phyloP scores from a whole-genome alignment of 2,113 vertebrate genomes.

The Notothenia coriiceps region DNA sequence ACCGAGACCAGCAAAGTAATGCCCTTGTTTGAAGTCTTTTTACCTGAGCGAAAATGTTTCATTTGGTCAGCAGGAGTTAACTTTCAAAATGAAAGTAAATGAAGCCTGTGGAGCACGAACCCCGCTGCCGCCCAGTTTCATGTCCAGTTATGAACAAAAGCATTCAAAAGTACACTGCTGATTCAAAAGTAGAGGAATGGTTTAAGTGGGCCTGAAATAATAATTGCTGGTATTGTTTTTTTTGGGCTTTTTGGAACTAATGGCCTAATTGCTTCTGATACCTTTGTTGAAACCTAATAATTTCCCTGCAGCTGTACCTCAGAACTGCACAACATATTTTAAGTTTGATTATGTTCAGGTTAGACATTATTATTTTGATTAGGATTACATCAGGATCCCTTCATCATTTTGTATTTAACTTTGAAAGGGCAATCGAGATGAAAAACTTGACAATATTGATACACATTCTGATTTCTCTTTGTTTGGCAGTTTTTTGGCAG shows the following conservation, averaged over 20 bases:
- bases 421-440: not conserved
- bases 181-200: constrained; percentile 45
- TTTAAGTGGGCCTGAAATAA: constrained; percentile 54
- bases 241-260: constrained; percentile 36
- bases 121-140: constrained; percentile 48
- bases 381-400: not conserved
- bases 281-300: constrained; percentile 45
- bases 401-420: not conserved
- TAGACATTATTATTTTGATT: not conserved
- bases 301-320: constrained; percentile 34
- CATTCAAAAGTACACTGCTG: constrained; percentile 45
- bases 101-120: constrained; percentile 54
- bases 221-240: constrained; percentile 53
- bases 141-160: constrained; percentile 54
- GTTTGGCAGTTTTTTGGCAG: too few relatives aligned
- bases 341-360: constrained; percentile 21
- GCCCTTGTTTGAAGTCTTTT: constrained; percentile 61
- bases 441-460: too few relatives aligned
- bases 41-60: constrained; percentile 47
- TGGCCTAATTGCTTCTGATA: constrained; percentile 44
- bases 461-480: too few relatives aligned
- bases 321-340: not conserved
- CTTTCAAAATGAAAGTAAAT: constrained; percentile 62
- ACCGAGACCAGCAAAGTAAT: constrained; percentile 49
- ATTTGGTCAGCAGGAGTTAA: constrained; percentile 65